Evolutionary conservation across 1,140 invertebrate genomes (phyloP).

Genomic region (Drosophila sulfurigaster): DNA sequence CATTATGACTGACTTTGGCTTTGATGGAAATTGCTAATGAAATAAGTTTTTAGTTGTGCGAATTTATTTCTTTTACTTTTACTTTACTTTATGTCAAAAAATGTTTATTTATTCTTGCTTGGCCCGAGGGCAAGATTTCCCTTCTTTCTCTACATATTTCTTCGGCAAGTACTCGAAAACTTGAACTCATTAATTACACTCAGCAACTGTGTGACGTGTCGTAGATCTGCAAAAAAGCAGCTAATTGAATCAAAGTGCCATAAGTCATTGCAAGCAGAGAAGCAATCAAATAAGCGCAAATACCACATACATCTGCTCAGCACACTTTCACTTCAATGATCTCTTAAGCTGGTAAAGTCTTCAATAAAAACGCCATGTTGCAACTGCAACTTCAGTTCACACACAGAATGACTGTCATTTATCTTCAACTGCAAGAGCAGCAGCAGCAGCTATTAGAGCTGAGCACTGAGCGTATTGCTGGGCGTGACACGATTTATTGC

Average conservation of each 20-base stretch:
- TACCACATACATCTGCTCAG: not conserved
- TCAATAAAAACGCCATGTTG: constrained; percentile 8
- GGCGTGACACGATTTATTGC: constrained; percentile 4
- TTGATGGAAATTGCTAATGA: constrained; percentile 81
- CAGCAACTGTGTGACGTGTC: not conserved
- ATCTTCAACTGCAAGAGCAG: constrained; percentile 1
- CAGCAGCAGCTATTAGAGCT: constrained; percentile 1
- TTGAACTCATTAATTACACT: constrained; percentile 30
- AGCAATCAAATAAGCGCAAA: constrained; percentile 6
- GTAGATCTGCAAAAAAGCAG: constrained; percentile 1
- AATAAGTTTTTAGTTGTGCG: constrained; percentile 77
- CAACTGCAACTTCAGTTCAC: not conserved
- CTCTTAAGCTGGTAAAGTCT: constrained; percentile 14
- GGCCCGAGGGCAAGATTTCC: constrained; percentile 31
- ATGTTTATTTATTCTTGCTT: constrained; percentile 65
- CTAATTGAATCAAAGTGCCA: constrained; percentile 32
- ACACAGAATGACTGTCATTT: constrained; percentile 16
- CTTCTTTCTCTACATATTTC: not conserved
- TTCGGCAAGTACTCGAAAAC: constrained; percentile 1
- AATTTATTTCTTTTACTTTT: constrained; percentile 67
- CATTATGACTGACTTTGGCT: constrained; percentile 40
- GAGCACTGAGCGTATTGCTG: not conserved
- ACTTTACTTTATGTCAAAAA: constrained; percentile 39
- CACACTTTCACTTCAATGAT: constrained; percentile 4
- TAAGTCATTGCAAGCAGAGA: constrained; percentile 1